Evolutionary conservation across 2,888 invertebrate species (phyloP).

Genomic region (Zele albiditarsus): DNA sequence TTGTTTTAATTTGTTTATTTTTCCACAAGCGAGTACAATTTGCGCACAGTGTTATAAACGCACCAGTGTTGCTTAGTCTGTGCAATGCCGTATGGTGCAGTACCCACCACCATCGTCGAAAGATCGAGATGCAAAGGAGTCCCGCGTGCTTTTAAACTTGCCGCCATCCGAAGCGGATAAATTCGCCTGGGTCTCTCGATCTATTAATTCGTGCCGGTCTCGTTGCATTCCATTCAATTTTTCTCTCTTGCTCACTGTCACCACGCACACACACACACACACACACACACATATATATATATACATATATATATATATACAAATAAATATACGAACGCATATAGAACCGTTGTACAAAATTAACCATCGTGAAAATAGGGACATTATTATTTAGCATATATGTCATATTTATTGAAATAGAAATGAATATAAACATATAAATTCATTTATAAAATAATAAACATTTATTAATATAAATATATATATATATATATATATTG

Average conservation of each 20-base stretch:
- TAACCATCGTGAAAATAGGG: not conserved
- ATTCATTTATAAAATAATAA: constrained; percentile 52
- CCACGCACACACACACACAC: constrained; percentile 41
- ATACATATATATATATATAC: too few relatives aligned
- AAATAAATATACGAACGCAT: not conserved
- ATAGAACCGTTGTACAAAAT: constrained; percentile 2
- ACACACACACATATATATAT: constrained; percentile 58
- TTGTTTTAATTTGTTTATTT: not conserved
- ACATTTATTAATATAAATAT: not conserved
- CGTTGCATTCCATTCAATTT: constrained; percentile 52
- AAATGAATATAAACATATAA: not conserved
- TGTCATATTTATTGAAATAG: constrained; percentile 22
- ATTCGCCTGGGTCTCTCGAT: constrained; percentile 70
- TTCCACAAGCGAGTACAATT: not conserved
- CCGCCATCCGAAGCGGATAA: constrained; percentile 65
- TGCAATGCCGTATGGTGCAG: constrained; percentile 30
- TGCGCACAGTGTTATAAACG: constrained; percentile 10
- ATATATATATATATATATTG: too few relatives aligned
- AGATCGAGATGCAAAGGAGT: constrained; percentile 67
- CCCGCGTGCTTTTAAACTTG: constrained; percentile 66
- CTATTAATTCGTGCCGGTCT: constrained; percentile 70
- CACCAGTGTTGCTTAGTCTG: not conserved
- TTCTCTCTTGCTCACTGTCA: constrained; percentile 47
- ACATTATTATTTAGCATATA: constrained; percentile 7
- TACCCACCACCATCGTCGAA: constrained; percentile 28